Conservation (phyloP, 2,113 vertebrate genomes). For the Oryzias curvinotus region DNA sequence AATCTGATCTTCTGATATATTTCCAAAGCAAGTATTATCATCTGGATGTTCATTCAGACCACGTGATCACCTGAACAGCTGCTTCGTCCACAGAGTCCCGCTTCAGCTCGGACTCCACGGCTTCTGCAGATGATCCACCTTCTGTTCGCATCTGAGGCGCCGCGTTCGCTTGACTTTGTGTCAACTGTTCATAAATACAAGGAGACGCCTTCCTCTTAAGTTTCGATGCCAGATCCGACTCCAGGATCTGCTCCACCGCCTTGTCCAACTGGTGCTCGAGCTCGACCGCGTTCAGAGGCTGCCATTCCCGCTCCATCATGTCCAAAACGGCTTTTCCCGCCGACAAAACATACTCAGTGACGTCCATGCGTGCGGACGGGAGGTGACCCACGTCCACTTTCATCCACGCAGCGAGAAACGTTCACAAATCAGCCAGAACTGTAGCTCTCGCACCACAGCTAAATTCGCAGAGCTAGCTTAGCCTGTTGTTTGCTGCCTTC, state of each 20-base stretch:
- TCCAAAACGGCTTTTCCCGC: constrained; percentile 71
- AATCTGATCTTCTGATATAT: too few species aligned
- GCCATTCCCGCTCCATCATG: constrained; percentile 74
- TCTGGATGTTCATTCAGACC: background rate
- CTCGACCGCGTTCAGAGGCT: constrained; percentile 70
- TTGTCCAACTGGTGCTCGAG: constrained; percentile 76
- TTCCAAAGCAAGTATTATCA: background rate
- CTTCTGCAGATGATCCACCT: background rate
- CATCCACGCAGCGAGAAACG: fast-evolving
- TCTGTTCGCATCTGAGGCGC: constrained; percentile 4
- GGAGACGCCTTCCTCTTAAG: constrained; percentile 19
- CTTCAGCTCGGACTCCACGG: background rate
- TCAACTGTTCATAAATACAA: constrained; percentile 15
- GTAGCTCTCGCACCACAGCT: background rate
- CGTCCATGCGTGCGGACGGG: constrained; percentile 1
- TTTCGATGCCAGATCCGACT: constrained; percentile 60
- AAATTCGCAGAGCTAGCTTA: constrained; percentile 10
- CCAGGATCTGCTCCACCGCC: constrained; percentile 72
- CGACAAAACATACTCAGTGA: constrained; percentile 36
- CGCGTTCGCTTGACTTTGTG: constrained; percentile 14
- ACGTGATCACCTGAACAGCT: constrained; percentile 59
- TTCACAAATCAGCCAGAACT: background rate
- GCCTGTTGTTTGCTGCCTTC: constrained; percentile 34
- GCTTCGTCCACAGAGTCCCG: constrained; percentile 21
- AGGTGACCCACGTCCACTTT: fast-evolving